phyloP scores from a whole-genome alignment of 2,797 vertebrate species.

The Mastacembelus armatus region DNA sequence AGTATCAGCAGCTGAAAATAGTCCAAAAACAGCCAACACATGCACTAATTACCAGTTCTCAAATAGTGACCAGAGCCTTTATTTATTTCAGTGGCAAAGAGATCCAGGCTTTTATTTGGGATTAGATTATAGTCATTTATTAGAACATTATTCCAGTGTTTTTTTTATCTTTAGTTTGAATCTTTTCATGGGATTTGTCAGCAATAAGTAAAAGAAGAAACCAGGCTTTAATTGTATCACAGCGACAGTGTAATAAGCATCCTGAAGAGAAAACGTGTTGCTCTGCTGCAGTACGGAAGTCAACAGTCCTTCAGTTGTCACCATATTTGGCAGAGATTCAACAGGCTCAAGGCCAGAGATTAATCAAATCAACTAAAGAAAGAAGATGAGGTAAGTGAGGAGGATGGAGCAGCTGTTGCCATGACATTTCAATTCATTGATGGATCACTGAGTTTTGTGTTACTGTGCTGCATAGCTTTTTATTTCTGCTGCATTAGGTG shows the following conservation, averaged over 20 bases:
- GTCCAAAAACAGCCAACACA: too few species aligned
- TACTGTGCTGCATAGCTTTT: not conserved
- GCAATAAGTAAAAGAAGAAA: conserved; percentile 11
- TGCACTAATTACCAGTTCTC: too few species aligned
- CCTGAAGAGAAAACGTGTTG: conserved; percentile 34
- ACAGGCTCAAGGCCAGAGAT: conserved; percentile 66
- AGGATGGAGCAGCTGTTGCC: conserved; percentile 65
- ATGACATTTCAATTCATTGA: conserved; percentile 59
- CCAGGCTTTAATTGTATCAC: conserved; percentile 3
- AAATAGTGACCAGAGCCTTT: too few species aligned
- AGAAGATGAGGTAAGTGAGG: conserved; percentile 45
- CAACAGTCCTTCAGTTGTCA: conserved; percentile 53
- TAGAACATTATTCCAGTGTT: too few species aligned
- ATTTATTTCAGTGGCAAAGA: too few species aligned
- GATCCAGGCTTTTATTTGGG: too few species aligned
- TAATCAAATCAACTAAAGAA: conserved; percentile 59
- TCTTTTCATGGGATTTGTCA: not conserved
- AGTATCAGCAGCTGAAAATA: too few species aligned
- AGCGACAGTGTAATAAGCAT: conserved; percentile 12
- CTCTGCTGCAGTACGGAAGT: not conserved
- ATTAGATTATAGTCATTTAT: too few species aligned
- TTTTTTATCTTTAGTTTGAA: too few species aligned
- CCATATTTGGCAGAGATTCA: conserved; percentile 52
- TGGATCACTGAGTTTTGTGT: conserved; percentile 18
- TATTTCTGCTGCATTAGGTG: conserved; percentile 12